Base-by-base conservation (phyloP, 2,888 invertebrate species). In the Ariolimax columbianus region DNA sequence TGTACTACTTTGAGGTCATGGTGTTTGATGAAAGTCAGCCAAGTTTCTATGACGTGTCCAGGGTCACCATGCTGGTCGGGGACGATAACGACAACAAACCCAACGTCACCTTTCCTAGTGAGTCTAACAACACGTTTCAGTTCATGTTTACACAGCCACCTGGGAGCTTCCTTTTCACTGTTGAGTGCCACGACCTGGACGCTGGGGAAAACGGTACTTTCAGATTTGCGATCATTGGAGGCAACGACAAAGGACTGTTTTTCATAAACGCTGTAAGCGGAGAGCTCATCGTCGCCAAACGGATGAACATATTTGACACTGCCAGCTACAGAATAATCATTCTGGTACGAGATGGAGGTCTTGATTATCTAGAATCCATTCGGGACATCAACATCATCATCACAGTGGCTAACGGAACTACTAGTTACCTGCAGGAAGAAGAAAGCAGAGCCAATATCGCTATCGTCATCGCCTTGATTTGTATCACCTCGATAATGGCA, bases 171-270 rank as follows among this genome's bases (percentile, higher is more conserved):
- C 77, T 91, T 43, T 86, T 89, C 23, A 84, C 75, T 30, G 80
- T 91, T 7, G 83, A 85, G 9, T 90, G 90, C 26, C 75, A 83
- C 1, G 92, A 92, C 82, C 79, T 82, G 11, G 92, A 92, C 87
- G 86, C 83, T 0, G 91, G 90, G 0, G 87, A 88, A 40, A 91
- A 91, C 91, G 89, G 92, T 11, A 82, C 87, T 47, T 82, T 92
- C 66, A 86, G 86, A 30, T 91, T 87, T 84, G 85, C 87, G 43
- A 86, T 92, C 59, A 85, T 89, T 14, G 87, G 86, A 59, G 94
- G 95, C 23, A 95, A 95, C 85, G 94, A 94, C 80, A 92, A 93
- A 6, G 90, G 90, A 6, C 90, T 94, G 77, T 95, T 95, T 89
- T 91, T 89, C 77, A 93, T 95, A 78, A 93, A 95, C 82, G 87